Conservation (phyloP, 1,140 invertebrate species). For the Leptopilina boulardi region DNA sequence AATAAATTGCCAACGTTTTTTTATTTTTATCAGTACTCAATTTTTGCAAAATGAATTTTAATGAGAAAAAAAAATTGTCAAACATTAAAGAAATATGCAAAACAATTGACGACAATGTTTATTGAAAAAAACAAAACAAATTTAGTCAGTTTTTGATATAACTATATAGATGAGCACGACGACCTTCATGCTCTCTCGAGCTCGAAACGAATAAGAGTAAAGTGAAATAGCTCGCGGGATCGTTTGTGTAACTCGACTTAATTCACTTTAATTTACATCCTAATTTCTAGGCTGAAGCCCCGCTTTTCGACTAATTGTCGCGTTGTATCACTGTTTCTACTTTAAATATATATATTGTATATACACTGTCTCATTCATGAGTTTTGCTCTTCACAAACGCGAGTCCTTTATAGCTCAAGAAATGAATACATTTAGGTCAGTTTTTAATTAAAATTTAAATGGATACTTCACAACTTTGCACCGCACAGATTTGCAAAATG, state of each 20-base stretch:
- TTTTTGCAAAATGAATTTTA: no score
- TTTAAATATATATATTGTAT: conserved; percentile 1
- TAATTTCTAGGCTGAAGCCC: conserved; percentile 20
- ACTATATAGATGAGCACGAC: neutral
- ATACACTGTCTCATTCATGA: conserved; percentile 18
- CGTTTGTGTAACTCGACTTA: conserved; percentile 27
- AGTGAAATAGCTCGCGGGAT: conserved; percentile 29
- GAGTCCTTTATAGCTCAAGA: neutral
- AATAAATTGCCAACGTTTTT: no score
- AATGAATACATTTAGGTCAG: conserved; percentile 3
- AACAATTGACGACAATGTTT: neutral
- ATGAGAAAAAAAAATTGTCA: neutral
- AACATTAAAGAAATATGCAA: neutral
- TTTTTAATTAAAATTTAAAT: conserved; percentile 10
- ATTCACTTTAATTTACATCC: conserved; percentile 27
- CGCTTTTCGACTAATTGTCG: conserved; percentile 28
- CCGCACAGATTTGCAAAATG: neutral
- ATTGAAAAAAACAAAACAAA: neutral
- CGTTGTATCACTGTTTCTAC: conserved; percentile 25
- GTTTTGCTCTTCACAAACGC: neutral
- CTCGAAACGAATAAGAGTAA: conserved; percentile 4
- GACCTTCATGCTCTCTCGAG: conserved; percentile 30
- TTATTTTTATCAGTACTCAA: no score
- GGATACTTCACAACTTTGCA: neutral
- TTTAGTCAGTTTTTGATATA: neutral